Base-by-base conservation (phyloP, 2,797 vertebrate species). In the Hydrophis major region DNA sequence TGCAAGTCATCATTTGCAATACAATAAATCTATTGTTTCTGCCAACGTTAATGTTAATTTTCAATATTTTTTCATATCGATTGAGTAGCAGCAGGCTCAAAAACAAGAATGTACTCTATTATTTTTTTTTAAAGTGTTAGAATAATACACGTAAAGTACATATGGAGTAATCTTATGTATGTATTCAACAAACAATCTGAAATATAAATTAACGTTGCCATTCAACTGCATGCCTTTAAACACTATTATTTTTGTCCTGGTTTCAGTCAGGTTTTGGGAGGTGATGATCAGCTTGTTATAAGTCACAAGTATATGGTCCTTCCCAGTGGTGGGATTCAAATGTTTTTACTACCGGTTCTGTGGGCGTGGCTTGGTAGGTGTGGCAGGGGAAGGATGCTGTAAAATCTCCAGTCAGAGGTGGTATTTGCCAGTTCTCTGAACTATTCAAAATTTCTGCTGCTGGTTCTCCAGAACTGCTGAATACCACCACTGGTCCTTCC, bases 1-100 rank as follows among this genome's bases (percentile, higher is more conserved):
- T 61, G 86, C 28, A 88, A 94, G 25, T 93, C 90, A 94, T 89
- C 86, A 78, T n/a, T 94, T 78, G 96, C 93, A 66, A 96, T 27
- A 95, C 18, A 94, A 92, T 0, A 55, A 94, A 90, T 28, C 50
- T 63, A 95, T 93, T 32, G 90, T 91, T 22, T 93, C 14, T 69
- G 78, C 0, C 0, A 1, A 47, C 6, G 47, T 47, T 4, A 88
- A 93, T 25, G 25, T 95, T 91, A 74, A 87, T 87, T 18, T 32
- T 61, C 50, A 83, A 11, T 27, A n/a, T 57, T 10, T 74, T 57
- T 88, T 63, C 56, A 47, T 32, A 11, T 4, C 37, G 3, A 11
- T 78, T 78, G 18, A 22, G 55, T n/a, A 59, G 12, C 11, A 78
- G 27, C 14, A 47, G 37, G 25, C 89, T 55, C 32, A 66, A 91